Evolutionary conservation across 2,797 vertebrate genomes (phyloP), one percentile per base, ranked within the genome.

Genomic region (Chelon auratus): DNA sequence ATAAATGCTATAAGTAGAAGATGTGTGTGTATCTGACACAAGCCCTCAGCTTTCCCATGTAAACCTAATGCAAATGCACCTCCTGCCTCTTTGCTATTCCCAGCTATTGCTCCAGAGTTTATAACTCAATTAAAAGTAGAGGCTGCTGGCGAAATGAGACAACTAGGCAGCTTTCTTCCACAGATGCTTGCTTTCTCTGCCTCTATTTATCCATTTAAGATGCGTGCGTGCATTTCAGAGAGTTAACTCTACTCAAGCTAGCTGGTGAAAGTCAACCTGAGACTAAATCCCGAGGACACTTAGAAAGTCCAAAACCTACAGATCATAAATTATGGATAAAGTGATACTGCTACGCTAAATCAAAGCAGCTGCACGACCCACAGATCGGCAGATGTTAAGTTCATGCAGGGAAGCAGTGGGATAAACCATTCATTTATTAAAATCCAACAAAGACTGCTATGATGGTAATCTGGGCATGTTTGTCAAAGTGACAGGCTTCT

Each of bases 171-270:
- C 58, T 66, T 36, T 67, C 15, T 47, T 68, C 54, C 45, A 53
- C 51, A 60, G 58, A 66, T 53, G 54, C 74, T 80, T 79, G 58
- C 60, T 60, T 69, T 74, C 62, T 70, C 63, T 59, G 62, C 70
- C 48, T 52, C 50, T 40, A 60, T 78, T 82, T 72, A 63, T 45
- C 17, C 42, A 55, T 52, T 68, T 43, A 61, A 18, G 40, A 37
- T 24, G 39, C 15, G 51, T 14, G 2, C 45, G 60, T 39, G 52
- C 43, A 57, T 54, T 51, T 26, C 33, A 24, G 22, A 33, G 58
- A 51, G 13, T 60, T 52, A 13, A 74, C 39, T 33, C 2, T 20
- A 52, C 36, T 53, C 20, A 30, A 13, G 48, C 14, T 53, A 42
- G 12, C 56, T 39, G 36, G n/a, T 57, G 55, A 30, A 33, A 56